Base-by-base conservation (phyloP, 2,797 vertebrate genomes). In the Melanotaenia parkinsoni region DNA sequence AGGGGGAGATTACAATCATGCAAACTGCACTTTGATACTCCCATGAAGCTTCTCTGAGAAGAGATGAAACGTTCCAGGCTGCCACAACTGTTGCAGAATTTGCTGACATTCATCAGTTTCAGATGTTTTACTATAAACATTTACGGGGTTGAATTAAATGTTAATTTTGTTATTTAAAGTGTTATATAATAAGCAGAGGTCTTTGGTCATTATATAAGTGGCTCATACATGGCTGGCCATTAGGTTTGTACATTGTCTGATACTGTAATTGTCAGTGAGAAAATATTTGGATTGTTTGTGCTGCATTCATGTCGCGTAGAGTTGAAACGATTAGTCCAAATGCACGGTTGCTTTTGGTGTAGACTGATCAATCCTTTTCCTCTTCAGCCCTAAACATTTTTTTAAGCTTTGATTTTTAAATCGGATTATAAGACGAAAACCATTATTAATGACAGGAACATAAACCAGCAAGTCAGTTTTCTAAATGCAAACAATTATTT, bases 21-120 rank as follows among this genome's bases (percentile, higher is more conserved):
- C 88, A 83, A 88, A 76, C 76, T 66, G 91, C 92, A 90, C 92
- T 93, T 93, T 93, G 89, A 89, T 61, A 72, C 81, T 74, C 86
- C 82, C 82, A 50, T 50, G 85, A 75, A 53, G 84, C 78, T 67
- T 68, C 54, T 80, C 63, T 73, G 76, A 58, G 33, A 76, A 80
- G 80, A 84, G 50, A 67, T 3, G 5, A 56, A 35, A 72, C 7
- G 67, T 47, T 70, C 51, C 77, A 66, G 77, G 80, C 85, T 73
- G 83, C 70, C 70, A 56, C 67, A 70, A 63, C 58, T 16, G 60
- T 56, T 1, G 8, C 70, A 70, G 43, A 10, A 73, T 53, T 77
- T 43, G 38, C 60, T 63, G 65, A 61, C 62, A 4, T 60, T 80
- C 69, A 18, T 74, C 86, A 24, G 26, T 74, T 63, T 58, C 35